phyloP scores from a whole-genome alignment of 2,797 vertebrate species.

The Heliangelus exortis region DNA sequence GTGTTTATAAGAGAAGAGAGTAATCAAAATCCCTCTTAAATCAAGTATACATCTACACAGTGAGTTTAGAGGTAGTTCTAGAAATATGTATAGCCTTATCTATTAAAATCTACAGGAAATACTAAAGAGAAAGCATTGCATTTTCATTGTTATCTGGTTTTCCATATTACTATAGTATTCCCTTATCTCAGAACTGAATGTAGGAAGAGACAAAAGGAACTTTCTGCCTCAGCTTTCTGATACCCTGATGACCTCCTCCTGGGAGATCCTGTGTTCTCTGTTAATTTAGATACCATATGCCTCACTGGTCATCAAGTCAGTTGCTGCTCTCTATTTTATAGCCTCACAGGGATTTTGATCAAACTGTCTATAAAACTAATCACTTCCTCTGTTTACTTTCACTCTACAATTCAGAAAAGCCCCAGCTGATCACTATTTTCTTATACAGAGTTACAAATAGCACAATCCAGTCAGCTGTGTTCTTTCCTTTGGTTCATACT shows the following conservation, averaged over 20 bases:
- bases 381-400: neutral
- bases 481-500: neutral
- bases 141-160: constrained; percentile 9
- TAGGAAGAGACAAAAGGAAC: constrained; percentile 8
- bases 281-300: constrained; percentile 59
- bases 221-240: constrained; percentile 36
- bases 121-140: neutral
- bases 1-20: constrained; percentile 20
- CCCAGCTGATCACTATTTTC: constrained; percentile 3
- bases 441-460: neutral
- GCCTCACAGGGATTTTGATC: constrained; percentile 21
- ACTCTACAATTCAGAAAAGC: neutral
- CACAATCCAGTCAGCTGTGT: neutral
- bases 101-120: neutral
- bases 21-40: constrained; percentile 43
- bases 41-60: neutral
- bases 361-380: constrained; percentile 1
- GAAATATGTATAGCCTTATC: neutral
- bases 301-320: constrained; percentile 31
- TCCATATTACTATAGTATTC: neutral
- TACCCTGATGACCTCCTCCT: constrained; percentile 25
- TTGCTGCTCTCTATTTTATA: constrained; percentile 7
- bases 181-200: constrained; percentile 37
- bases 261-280: neutral
- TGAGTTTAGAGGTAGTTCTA: neutral